Evolutionary conservation across 2,888 invertebrate genomes (phyloP).

Genomic region (Ophioninae sp.): DNA sequence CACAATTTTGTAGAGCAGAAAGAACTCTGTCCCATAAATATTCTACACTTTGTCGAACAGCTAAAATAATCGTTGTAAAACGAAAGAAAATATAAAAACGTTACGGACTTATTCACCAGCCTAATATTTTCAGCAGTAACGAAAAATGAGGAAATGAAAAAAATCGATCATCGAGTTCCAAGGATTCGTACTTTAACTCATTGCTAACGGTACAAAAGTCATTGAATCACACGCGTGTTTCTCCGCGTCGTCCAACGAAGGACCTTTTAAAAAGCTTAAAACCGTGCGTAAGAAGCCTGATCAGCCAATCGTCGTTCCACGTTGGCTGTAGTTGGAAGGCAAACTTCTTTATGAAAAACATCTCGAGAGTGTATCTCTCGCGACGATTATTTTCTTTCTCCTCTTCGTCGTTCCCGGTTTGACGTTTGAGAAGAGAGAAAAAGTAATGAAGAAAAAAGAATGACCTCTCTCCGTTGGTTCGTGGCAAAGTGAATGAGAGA

Average conservation of each 20-base stretch:
- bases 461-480: too few relatives aligned
- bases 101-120: too few relatives aligned
- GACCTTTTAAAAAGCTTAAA: neutral
- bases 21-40: too few relatives aligned
- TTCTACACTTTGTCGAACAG: too few relatives aligned
- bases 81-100: too few relatives aligned
- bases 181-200: neutral
- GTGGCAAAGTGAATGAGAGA: neutral
- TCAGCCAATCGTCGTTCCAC: slow-evolving; percentile 5
- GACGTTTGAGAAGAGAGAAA: slow-evolving; percentile 1
- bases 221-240: too few relatives aligned
- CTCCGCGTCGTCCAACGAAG: slow-evolving; percentile 8
- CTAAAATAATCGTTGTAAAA: too few relatives aligned
- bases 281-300: neutral
- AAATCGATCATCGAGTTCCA: neutral
- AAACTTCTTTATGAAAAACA: slow-evolving; percentile 1
- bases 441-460: neutral
- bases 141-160: slow-evolving; percentile 21
- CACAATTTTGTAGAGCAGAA: too few relatives aligned
- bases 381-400: neutral
- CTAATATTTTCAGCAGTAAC: too few relatives aligned
- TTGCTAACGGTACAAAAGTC: neutral
- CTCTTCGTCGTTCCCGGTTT: slow-evolving; percentile 3
- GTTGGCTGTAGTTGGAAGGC: slow-evolving; percentile 10
- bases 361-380: neutral